Base-by-base conservation (phyloP, 35 echinoderm and acorn worm genomes). In the Amphiura filiformis region DNA sequence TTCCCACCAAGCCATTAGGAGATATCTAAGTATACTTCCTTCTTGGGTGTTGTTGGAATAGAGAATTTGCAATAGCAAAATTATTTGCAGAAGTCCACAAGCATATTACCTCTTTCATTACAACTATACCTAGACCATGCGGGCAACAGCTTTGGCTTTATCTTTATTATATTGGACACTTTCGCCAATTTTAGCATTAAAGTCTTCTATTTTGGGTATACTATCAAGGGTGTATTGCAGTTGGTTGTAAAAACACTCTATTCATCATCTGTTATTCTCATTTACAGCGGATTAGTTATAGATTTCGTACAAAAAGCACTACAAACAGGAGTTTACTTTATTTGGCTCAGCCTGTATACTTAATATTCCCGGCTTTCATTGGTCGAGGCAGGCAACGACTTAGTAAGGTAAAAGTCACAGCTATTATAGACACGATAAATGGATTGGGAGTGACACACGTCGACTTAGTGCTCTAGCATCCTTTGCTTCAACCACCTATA, bases 41-140 rank as follows among this genome's bases (percentile, higher is more conserved):
- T 38, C 85, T 88, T 13, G 77, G n/a, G 30, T 92, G 80, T 40
- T 92, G 91, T 32, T 78, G 34, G 17, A 65, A 64, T 15, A 91
- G 32, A 0, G 89, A 86, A 35, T 88, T 88, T 5, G 87, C 40
- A 1, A 85, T 20, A 35, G 7, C 57, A 3, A 86, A 56, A 32
- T 26, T 76, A 32, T 86, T 86, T 7, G 31, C 35, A 38, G 78
- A 80, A 80, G 15, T 80, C 78, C 15, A 80, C 18, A 14, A 80
- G 34, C 39, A 37, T 18, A 32, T 20, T 22, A 35, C 78, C 78
- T 35, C 78, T 37, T 28, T 80, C 78, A 80, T 80, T 80, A 3
- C 35, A 3, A 23, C 15, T 31, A n/a, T n/a, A 26, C 61, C 61
- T 35, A 70, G 26, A 70, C 61, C 61, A 70, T 70, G 61, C 26